phyloP scores from a whole-genome alignment of 2,888 invertebrate species.

The Alentia gelatinosa region DNA sequence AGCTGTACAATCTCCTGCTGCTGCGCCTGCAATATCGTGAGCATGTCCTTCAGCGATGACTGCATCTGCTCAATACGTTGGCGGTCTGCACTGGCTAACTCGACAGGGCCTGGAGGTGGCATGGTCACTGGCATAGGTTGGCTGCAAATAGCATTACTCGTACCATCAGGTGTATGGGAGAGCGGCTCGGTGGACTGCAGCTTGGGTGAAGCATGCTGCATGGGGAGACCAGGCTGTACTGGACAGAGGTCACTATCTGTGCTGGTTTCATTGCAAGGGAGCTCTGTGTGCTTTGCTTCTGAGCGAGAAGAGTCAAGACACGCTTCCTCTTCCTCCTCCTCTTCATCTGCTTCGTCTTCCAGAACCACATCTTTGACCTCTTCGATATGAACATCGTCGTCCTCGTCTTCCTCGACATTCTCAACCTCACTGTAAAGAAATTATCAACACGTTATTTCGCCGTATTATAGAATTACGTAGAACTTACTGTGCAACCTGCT shows the following conservation, averaged over 20 bases:
- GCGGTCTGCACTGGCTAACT: background rate
- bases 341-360: conserved; percentile 10
- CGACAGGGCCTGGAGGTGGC: background rate
- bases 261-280: background rate
- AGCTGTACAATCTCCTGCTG: conserved; percentile 75
- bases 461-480: no score
- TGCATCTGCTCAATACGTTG: conserved; percentile 67
- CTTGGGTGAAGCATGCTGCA: background rate
- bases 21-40: conserved; percentile 71
- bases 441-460: no score
- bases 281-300: background rate
- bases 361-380: conserved; percentile 58
- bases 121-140: background rate
- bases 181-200: background rate
- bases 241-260: background rate
- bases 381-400: conserved; percentile 60
- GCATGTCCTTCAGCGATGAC: conserved; percentile 68
- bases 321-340: background rate
- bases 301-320: background rate
- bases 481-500: no score
- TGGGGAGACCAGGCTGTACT: no score
- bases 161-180: no score
- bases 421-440: no score
- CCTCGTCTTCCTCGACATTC: conserved; percentile 48
- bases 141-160: background rate